A percentile compares a stretch with the other conserved stretches of the same genome.
Evolutionary conservation across 2,797 vertebrate genomes (phyloP).

Genomic region (Cygnus olor): DNA sequence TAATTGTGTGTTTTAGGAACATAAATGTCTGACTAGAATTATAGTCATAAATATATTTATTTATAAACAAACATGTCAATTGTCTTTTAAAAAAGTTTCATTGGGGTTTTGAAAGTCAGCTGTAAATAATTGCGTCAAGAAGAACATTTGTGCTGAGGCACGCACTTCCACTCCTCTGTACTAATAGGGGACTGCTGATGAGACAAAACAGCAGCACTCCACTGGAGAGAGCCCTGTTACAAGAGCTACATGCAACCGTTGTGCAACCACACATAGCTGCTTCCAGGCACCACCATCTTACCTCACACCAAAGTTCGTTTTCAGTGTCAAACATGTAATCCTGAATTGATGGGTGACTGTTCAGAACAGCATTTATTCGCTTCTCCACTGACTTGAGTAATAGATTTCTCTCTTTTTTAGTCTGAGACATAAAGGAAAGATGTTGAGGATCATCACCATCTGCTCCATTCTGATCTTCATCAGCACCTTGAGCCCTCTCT

Average conservation of each 20-base stretch:
- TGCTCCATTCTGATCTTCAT: background rate
- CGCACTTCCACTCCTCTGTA: background rate
- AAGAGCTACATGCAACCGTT: background rate
- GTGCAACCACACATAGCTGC: background rate
- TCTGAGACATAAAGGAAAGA: background rate
- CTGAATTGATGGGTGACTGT: slow-evolving; percentile 79
- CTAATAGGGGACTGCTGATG: background rate
- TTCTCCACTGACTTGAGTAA: slow-evolving; percentile 19
- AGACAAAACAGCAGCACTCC: background rate
- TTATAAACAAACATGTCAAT: background rate
- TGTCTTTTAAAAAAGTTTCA: background rate
- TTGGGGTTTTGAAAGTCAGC: background rate
- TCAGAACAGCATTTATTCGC: slow-evolving; percentile 82
- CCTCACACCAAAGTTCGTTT: slow-evolving; percentile 92
- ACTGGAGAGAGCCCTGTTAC: background rate
- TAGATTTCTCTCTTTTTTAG: background rate
- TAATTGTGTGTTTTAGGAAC: background rate
- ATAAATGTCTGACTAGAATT: background rate
- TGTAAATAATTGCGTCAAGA: background rate
- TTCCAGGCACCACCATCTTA: slow-evolving; percentile 52
- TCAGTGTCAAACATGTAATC: slow-evolving; percentile 85
- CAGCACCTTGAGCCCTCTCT: background rate
- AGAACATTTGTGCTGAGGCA: background rate
- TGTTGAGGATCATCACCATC: slow-evolving; percentile 6
- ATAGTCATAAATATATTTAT: background rate